Percentiles rank a stretch among this genome's conserved stretches.
phyloP scores from a whole-genome alignment of 2,113 vertebrate genomes.

The Amazona vittata region DNA sequence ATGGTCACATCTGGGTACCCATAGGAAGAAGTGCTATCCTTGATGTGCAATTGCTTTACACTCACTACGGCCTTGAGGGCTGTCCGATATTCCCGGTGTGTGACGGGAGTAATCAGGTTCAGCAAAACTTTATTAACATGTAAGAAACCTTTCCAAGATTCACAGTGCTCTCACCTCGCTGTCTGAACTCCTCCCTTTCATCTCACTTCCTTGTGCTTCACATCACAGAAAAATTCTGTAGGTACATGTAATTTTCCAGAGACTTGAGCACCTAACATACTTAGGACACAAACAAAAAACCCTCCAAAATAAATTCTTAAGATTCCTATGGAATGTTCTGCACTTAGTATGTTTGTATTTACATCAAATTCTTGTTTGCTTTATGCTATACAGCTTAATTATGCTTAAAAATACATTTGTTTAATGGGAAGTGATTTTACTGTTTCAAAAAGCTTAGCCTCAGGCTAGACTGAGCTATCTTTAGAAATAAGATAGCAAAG shows the following conservation, averaged over 20 bases:
- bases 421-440: neutral
- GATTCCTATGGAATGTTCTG: neutral
- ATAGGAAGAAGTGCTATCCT: neutral
- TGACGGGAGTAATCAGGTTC: neutral
- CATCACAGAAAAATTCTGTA: neutral
- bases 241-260: neutral
- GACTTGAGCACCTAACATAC: neutral
- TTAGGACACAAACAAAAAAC: neutral
- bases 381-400: neutral
- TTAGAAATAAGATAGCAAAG: neutral
- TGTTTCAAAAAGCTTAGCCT: neutral
- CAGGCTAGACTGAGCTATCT: neutral
- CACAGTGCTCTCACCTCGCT: neutral
- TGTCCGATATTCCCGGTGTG: neutral
- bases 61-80: fast-evolving
- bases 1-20: fast-evolving
- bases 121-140: neutral
- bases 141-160: neutral
- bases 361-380: neutral
- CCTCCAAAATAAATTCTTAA: neutral
- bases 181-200: neutral
- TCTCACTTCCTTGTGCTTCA: neutral
- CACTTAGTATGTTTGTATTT: neutral
- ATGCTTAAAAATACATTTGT: neutral
- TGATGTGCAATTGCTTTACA: fast-evolving